Evolutionary conservation across 2,888 invertebrate species (phyloP).

Genomic region (Dynastes maya): DNA sequence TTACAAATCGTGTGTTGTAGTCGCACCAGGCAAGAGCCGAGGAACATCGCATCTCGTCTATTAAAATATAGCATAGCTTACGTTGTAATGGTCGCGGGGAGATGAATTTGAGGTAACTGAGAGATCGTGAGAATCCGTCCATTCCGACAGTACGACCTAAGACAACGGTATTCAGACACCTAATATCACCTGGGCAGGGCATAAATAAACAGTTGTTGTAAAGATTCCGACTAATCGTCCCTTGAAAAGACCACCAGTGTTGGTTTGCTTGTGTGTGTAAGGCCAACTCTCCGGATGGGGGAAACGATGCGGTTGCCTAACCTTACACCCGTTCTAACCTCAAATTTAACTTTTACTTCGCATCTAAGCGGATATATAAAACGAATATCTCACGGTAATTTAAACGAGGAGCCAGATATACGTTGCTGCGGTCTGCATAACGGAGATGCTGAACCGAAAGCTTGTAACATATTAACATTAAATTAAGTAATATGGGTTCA

Average conservation of each 20-base stretch:
- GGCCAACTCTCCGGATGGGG: neutral
- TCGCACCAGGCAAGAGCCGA: slow-evolving; percentile 53
- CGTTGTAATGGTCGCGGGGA: slow-evolving; percentile 46
- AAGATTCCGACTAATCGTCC: slow-evolving; percentile 57
- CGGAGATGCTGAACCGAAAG: neutral
- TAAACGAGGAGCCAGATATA: neutral
- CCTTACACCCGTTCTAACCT: slow-evolving; percentile 41
- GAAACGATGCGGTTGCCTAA: slow-evolving; percentile 41
- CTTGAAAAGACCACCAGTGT: slow-evolving; percentile 52
- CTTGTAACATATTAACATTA: neutral
- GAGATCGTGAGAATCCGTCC: slow-evolving; percentile 62
- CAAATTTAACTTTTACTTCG: slow-evolving; percentile 51
- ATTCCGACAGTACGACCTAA: slow-evolving; percentile 59
- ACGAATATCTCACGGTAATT: slow-evolving; percentile 27
- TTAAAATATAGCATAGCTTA: slow-evolving; percentile 59
- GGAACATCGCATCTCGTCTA: slow-evolving; percentile 54
- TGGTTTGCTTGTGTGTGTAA: neutral
- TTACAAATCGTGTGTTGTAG: slow-evolving; percentile 59
- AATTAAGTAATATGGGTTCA: no score
- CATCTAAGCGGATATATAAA: slow-evolving; percentile 17
- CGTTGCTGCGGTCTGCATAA: neutral
- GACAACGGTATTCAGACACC: slow-evolving; percentile 60
- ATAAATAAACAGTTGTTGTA: slow-evolving; percentile 59
- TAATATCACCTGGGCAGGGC: slow-evolving; percentile 60
- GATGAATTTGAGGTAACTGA: slow-evolving; percentile 34